Evolutionary conservation across 2,113 vertebrate genomes (phyloP).

Genomic region (Rhineura floridana): DNA sequence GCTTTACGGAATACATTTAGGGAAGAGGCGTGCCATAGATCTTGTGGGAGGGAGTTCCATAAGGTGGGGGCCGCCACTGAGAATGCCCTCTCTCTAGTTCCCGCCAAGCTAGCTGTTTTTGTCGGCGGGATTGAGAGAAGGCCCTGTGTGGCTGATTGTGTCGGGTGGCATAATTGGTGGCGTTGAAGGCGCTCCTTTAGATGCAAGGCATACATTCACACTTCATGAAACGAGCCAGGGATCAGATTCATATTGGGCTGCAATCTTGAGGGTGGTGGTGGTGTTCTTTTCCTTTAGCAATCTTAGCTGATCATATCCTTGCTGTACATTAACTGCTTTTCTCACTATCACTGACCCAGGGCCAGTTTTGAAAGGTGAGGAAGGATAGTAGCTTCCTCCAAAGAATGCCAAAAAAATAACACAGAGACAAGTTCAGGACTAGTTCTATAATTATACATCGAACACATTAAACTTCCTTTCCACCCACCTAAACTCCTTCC

Average conservation of each 20-base stretch:
- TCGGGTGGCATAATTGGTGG: too few relatives aligned
- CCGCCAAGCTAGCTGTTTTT: too few relatives aligned
- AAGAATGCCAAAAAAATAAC: neutral
- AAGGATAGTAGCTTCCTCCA: neutral
- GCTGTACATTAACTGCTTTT: neutral
- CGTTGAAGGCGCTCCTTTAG: too few relatives aligned
- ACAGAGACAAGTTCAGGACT: conserved; percentile 1
- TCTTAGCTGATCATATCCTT: neutral
- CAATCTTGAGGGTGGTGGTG: too few relatives aligned
- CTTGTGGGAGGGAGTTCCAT: too few relatives aligned
- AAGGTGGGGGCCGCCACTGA: too few relatives aligned
- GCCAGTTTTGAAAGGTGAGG: neutral
- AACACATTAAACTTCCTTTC: neutral
- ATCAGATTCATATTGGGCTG: neutral
- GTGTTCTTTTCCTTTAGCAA: neutral
- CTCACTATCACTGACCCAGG: neutral
- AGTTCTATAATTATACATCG: conserved; percentile 3
- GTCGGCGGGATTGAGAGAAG: too few relatives aligned
- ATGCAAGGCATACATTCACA: too few relatives aligned
- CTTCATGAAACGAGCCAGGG: neutral
- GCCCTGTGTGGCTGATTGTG: too few relatives aligned
- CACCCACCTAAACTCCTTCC: neutral
- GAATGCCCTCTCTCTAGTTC: too few relatives aligned
- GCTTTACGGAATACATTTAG: too few relatives aligned
- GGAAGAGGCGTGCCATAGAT: too few relatives aligned